phyloP scores from a whole-genome alignment of 2,113 vertebrate species.

The Atractosteus spatula region DNA sequence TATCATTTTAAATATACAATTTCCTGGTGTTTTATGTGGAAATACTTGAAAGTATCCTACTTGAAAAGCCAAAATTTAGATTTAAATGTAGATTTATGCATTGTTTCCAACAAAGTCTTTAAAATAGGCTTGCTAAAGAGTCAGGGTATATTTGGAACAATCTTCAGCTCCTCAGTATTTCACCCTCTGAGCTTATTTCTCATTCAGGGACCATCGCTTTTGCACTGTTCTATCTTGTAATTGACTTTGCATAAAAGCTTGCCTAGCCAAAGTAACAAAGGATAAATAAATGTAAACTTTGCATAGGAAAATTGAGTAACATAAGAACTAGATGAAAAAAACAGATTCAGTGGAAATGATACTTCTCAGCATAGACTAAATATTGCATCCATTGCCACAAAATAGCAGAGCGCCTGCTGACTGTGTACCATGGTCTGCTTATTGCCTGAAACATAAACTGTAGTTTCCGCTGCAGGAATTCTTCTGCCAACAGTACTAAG shows the following conservation, averaged over 20 bases:
- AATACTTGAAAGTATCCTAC: conserved; percentile 40
- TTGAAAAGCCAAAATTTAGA: conserved; percentile 41
- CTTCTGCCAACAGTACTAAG: too few species aligned
- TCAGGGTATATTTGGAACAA: conserved; percentile 44
- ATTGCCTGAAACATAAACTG: neutral
- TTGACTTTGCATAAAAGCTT: conserved; percentile 17
- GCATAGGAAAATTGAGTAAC: conserved; percentile 2
- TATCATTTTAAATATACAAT: conserved; percentile 50
- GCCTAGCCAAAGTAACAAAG: neutral
- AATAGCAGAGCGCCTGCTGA: neutral
- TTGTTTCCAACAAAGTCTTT: conserved; percentile 53
- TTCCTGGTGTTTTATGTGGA: conserved; percentile 29
- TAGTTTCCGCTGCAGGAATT: neutral
- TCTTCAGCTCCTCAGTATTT: conserved; percentile 12
- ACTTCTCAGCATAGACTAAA: conserved; percentile 2
- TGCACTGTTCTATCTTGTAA: neutral
- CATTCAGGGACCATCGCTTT: neutral
- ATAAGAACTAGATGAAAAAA: neutral
- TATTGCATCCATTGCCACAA: neutral
- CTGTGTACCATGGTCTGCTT: neutral
- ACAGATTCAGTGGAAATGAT: neutral
- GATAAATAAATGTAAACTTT: conserved; percentile 10
- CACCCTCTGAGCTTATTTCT: conserved; percentile 2
- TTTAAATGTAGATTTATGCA: conserved; percentile 64
- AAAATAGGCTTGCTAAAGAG: conserved; percentile 38